phyloP scores from a whole-genome alignment of 2,797 vertebrate genomes.

The Lithobates sylvaticus region DNA sequence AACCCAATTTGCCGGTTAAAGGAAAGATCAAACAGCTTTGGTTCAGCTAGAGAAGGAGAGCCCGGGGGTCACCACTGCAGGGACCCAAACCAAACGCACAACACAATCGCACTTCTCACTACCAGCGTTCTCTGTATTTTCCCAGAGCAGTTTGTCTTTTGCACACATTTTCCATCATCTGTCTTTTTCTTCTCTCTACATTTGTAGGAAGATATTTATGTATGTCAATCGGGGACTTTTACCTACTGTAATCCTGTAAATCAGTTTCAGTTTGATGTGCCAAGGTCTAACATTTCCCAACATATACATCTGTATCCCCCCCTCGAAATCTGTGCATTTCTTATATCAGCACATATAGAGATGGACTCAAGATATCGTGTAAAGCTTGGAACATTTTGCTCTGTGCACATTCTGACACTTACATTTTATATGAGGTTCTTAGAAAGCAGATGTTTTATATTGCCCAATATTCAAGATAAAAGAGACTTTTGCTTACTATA shows the following conservation, averaged over 20 bases:
- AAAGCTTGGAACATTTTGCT: not conserved
- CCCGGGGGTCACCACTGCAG: too few relatives aligned
- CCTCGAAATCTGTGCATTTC: not conserved
- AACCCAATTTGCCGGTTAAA: too few relatives aligned
- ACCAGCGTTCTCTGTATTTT: too few relatives aligned
- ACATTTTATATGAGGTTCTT: not conserved
- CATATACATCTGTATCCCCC: not conserved
- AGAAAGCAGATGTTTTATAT: not conserved
- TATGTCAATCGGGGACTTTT: not conserved
- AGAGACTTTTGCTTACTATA: not conserved
- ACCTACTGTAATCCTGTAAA: not conserved
- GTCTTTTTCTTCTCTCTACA: too few relatives aligned
- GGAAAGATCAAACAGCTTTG: too few relatives aligned
- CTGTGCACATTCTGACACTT: too few relatives aligned
- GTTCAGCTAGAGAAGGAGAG: too few relatives aligned
- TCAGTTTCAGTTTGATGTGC: not conserved
- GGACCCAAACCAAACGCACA: too few relatives aligned
- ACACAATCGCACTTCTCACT: too few relatives aligned
- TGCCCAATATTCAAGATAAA: not conserved
- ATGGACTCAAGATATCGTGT: not conserved
- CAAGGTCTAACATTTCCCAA: not conserved
- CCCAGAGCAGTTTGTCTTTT: too few relatives aligned
- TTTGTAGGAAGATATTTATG: not conserved
- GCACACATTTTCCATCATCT: too few relatives aligned
- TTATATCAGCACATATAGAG: not conserved